Evolutionary conservation across 2,797 vertebrate genomes (phyloP).

Genomic region (Argyrosomus regius): DNA sequence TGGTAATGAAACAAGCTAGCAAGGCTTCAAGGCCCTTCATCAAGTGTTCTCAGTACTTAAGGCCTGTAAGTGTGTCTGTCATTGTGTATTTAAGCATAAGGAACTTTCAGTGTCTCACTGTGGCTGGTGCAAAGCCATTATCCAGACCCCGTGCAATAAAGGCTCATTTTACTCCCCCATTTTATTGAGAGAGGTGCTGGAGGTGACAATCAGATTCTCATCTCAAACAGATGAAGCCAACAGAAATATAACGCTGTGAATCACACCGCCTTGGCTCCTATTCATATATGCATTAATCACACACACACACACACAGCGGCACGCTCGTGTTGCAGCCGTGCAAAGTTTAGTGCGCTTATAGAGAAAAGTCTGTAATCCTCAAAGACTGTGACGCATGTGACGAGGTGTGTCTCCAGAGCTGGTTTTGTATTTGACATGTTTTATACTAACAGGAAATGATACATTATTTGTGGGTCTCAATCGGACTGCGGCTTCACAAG

Average conservation of each 20-base stretch:
- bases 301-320: not conserved
- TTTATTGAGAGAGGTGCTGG: constrained; percentile 38
- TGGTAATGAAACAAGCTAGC: constrained; percentile 63
- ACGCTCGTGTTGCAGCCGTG: not conserved
- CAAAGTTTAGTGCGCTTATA: not conserved
- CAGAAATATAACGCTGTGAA: constrained; percentile 18
- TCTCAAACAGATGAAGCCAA: not conserved
- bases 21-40: constrained; percentile 54
- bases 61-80: constrained; percentile 55
- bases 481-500: not conserved
- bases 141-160: constrained; percentile 24
- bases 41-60: constrained; percentile 44
- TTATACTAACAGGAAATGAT: not conserved
- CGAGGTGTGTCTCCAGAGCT: not conserved
- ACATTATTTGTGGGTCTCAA: not conserved
- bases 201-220: constrained; percentile 51
- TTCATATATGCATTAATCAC: constrained; percentile 23
- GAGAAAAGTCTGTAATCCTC: constrained; percentile 1
- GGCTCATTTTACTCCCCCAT: constrained; percentile 31
- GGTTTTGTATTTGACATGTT: no score
- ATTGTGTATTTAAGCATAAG: constrained; percentile 35
- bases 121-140: constrained; percentile 35
- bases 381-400: not conserved
- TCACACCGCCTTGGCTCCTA: constrained; percentile 12
- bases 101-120: constrained; percentile 42